Conservation (phyloP, 2,797 vertebrate species). For the Brachyrhaphis roseni region DNA sequence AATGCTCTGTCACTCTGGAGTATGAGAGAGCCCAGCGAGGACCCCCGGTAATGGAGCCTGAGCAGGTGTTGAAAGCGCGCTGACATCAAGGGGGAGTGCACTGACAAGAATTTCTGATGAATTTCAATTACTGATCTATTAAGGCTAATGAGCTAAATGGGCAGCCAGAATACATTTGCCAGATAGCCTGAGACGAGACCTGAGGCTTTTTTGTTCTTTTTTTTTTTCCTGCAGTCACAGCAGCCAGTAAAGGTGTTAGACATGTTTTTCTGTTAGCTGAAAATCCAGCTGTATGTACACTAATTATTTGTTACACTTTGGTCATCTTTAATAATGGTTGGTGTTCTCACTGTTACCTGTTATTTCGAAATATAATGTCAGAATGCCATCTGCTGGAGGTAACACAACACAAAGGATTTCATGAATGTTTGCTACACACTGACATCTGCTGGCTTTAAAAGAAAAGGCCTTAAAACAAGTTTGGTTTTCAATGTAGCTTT, state of each 20-base stretch:
- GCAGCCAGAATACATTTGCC: constrained; percentile 77
- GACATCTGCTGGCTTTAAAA: constrained; percentile 59
- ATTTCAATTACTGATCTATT: constrained; percentile 97
- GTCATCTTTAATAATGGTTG: constrained; percentile 25
- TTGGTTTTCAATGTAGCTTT: background rate
- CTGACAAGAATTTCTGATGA: constrained; percentile 96
- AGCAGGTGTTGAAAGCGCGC: constrained; percentile 88
- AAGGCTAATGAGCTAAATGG: constrained; percentile 93
- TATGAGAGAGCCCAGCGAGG: constrained; percentile 88
- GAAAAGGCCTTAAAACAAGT: constrained; percentile 15
- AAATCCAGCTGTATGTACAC: background rate
- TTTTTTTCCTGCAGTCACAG: background rate
- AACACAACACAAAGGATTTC: background rate
- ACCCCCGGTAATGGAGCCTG: constrained; percentile 91
- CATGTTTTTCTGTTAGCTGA: constrained; percentile 6
- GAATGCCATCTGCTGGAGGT: constrained; percentile 59
- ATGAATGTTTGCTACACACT: constrained; percentile 16
- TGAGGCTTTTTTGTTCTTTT: constrained; percentile 17
- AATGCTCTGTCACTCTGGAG: constrained; percentile 92
- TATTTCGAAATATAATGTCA: constrained; percentile 13
- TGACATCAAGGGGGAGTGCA: constrained; percentile 88
- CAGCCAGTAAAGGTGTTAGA: constrained; percentile 5
- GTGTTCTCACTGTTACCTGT: background rate
- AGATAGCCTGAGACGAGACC: constrained; percentile 64
- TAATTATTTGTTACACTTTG: constrained; percentile 14